phyloP scores from a whole-genome alignment of 30 jellyfish, hydroid and myxozoan genomes.

The Haliclystus octoradiatus region DNA sequence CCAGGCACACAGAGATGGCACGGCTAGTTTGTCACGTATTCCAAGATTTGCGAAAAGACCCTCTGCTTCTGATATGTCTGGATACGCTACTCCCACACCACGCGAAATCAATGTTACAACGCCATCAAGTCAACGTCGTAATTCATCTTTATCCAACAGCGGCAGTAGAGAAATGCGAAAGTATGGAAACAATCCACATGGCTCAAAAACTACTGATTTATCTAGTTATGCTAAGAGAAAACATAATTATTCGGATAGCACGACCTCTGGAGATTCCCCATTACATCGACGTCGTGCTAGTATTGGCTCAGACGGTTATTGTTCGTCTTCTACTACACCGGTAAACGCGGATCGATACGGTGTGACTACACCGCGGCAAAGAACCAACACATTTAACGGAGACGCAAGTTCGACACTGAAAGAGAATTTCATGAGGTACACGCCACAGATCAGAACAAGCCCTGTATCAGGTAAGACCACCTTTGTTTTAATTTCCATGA shows the following conservation, averaged over 20 bases:
- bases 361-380: slow-evolving; percentile 25
- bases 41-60: slow-evolving; percentile 54
- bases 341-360: slow-evolving; percentile 6
- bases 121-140: slow-evolving; percentile 2
- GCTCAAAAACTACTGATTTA: background rate
- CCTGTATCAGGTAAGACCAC: slow-evolving; percentile 55
- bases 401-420: slow-evolving; percentile 51
- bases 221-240: slow-evolving; percentile 6
- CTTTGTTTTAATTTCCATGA: no score
- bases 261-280: slow-evolving; percentile 18
- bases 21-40: slow-evolving; percentile 42
- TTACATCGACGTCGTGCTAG: slow-evolving; percentile 29
- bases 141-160: slow-evolving; percentile 16
- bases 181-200: background rate
- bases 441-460: slow-evolving; percentile 63
- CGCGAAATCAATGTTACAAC: slow-evolving; percentile 19
- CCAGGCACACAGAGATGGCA: slow-evolving; percentile 40
- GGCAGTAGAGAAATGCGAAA: slow-evolving; percentile 9
- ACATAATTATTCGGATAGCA: slow-evolving; percentile 8
- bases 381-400: slow-evolving; percentile 36
- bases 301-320: slow-evolving; percentile 36
- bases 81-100: slow-evolving; percentile 28
- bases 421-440: slow-evolving; percentile 57
- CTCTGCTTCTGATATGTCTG: slow-evolving; percentile 37
- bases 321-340: slow-evolving; percentile 15